Percentiles rank a stretch among this genome's conserved stretches.
Conservation (phyloP, 2,888 invertebrate species). For the Stenichneumon culpator region DNA sequence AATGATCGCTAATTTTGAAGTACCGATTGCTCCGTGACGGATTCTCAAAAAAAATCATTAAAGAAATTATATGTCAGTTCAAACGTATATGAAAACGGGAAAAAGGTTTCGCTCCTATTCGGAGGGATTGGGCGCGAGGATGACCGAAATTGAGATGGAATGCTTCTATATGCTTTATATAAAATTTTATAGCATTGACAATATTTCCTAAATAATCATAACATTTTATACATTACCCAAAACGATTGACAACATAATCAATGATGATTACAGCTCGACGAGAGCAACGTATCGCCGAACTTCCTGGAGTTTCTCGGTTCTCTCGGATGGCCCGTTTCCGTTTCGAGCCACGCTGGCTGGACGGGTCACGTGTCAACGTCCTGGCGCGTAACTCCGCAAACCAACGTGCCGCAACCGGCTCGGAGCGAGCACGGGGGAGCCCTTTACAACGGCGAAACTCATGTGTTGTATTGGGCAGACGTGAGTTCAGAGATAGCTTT, state of each 20-base stretch:
- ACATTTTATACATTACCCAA: not conserved
- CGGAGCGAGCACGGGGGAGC: slow-evolving; percentile 88
- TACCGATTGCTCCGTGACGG: too few species aligned
- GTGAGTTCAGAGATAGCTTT: slow-evolving; percentile 97
- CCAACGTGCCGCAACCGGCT: slow-evolving; percentile 73
- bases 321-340: slow-evolving; percentile 95
- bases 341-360: slow-evolving; percentile 96
- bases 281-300: slow-evolving; percentile 85
- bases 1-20: too few species aligned
- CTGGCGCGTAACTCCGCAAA: slow-evolving; percentile 88
- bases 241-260: not conserved
- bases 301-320: slow-evolving; percentile 88
- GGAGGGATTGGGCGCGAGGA: too few species aligned
- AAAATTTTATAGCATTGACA: too few species aligned
- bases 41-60: too few species aligned
- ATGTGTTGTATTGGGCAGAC: slow-evolving; percentile 98
- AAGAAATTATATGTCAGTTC: too few species aligned
- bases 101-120: too few species aligned
- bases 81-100: too few species aligned
- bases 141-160: too few species aligned
- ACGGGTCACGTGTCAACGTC: slow-evolving; percentile 96
- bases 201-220: too few species aligned
- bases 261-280: slow-evolving; percentile 79
- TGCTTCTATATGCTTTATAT: too few species aligned
- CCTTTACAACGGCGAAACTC: slow-evolving; percentile 93